Conservation (phyloP, 2,888 invertebrate species). For the Vandiemenella viatica region DNA sequence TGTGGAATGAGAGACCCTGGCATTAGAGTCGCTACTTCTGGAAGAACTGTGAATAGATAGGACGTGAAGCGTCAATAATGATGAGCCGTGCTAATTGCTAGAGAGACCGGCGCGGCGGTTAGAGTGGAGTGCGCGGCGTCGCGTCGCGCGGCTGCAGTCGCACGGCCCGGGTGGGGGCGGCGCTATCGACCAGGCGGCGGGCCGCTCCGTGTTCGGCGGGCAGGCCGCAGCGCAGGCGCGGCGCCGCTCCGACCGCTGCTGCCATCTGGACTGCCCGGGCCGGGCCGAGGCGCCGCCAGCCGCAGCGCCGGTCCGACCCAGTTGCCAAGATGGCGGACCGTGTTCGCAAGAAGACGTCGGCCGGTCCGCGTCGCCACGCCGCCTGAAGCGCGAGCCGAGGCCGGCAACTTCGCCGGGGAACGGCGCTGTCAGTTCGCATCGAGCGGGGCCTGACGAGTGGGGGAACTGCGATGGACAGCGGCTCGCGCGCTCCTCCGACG, state of each 20-base stretch:
- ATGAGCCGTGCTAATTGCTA: too few relatives aligned
- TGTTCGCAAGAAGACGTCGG: slow-evolving; percentile 5
- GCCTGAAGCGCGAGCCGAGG: slow-evolving; percentile 15
- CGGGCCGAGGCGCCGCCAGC: not conserved
- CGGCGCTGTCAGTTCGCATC: slow-evolving; percentile 16
- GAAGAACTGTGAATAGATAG: too few relatives aligned
- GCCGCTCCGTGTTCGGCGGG: not conserved
- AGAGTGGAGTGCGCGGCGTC: too few relatives aligned
- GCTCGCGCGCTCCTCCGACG: not conserved
- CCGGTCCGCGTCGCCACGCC: slow-evolving; percentile 13
- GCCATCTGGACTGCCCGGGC: not conserved
- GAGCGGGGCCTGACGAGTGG: too few relatives aligned
- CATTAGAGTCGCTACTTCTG: too few relatives aligned
- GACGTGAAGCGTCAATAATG: too few relatives aligned
- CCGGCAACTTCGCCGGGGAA: slow-evolving; percentile 15
- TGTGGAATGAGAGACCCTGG: too few relatives aligned
- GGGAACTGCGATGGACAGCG: too few relatives aligned
- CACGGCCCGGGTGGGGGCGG: not conserved
- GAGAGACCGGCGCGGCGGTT: too few relatives aligned
- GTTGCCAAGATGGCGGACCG: slow-evolving; percentile 10
- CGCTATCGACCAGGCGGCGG: not conserved
- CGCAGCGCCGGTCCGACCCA: not conserved
- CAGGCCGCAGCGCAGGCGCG: not conserved
- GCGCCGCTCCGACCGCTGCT: not conserved
- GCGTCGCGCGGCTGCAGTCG: not conserved